A percentile compares a stretch with the other conserved stretches of the same genome.
Conservation (phyloP, 2,113 vertebrate species). For the Hemibagrus wyckioides region DNA sequence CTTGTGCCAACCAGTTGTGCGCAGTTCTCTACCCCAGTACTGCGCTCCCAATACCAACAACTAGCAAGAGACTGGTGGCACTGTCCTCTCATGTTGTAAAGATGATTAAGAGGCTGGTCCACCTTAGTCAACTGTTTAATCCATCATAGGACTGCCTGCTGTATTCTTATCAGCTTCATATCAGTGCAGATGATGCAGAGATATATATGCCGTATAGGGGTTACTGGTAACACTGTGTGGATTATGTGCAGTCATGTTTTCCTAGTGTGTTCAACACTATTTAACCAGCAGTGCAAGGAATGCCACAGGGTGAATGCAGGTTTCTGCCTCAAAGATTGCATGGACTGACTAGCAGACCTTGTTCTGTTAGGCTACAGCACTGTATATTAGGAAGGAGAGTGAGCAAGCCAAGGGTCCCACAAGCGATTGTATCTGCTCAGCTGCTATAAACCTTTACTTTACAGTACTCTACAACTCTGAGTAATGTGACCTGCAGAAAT, state of each 20-base stretch:
- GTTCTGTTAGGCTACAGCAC: background rate
- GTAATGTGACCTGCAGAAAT: background rate
- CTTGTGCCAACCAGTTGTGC: background rate
- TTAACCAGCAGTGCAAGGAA: background rate
- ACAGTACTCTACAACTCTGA: background rate
- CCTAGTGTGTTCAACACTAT: background rate
- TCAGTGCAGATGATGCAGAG: background rate
- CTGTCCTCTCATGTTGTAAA: background rate
- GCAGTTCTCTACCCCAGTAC: background rate
- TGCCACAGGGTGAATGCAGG: background rate
- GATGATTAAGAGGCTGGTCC: background rate
- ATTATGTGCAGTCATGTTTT: background rate
- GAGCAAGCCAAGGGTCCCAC: background rate
- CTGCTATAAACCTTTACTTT: background rate
- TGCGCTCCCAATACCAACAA: background rate
- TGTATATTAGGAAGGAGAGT: background rate
- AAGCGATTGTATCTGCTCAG: background rate
- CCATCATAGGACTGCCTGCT: background rate
- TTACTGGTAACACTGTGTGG: constrained; percentile 12
- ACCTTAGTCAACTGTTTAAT: background rate
- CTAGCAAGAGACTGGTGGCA: background rate
- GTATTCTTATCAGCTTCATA: background rate
- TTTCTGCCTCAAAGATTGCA: background rate
- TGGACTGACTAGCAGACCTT: background rate
- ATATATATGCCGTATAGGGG: no score